phyloP scores from a whole-genome alignment of 2,888 invertebrate species.

The Aleiodes alternator region DNA sequence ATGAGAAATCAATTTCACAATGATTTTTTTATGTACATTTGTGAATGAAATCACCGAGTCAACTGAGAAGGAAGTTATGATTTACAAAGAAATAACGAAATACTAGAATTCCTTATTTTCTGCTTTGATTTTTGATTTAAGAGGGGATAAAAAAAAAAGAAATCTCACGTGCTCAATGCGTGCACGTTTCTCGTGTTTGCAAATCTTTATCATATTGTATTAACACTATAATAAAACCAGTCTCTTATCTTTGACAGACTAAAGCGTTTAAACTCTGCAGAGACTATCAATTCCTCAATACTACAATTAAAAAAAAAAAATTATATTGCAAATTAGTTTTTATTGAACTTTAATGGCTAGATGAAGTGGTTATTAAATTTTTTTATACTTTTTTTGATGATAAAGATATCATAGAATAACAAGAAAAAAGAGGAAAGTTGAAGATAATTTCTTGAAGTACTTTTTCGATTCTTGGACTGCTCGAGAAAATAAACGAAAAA shows the following conservation, averaged over 20 bases:
- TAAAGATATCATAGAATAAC: background rate
- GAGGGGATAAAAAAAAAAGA: constrained; percentile 10
- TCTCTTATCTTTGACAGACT: constrained; percentile 21
- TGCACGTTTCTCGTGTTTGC: constrained; percentile 55
- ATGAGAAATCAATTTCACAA: too few relatives aligned
- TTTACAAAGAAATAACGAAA: background rate
- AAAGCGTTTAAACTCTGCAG: too few relatives aligned
- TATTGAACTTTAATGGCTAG: too few relatives aligned
- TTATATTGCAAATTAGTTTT: too few relatives aligned
- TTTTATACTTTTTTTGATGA: too few relatives aligned
- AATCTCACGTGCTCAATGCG: constrained; percentile 49
- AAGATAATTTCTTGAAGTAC: background rate
- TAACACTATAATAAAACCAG: constrained; percentile 15
- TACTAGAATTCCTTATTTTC: constrained; percentile 15
- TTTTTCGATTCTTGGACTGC: too few relatives aligned
- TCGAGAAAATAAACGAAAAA: too few relatives aligned
- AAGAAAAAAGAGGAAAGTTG: background rate
- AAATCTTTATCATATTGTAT: constrained; percentile 44
- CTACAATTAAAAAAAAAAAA: too few relatives aligned
- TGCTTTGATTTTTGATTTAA: constrained; percentile 8
- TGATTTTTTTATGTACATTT: too few relatives aligned
- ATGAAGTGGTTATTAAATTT: too few relatives aligned
- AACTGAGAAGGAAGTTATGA: constrained; percentile 24
- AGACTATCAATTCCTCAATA: too few relatives aligned
- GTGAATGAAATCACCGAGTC: constrained; percentile 26